A percentile compares a stretch with the other conserved stretches of the same genome.
phyloP scores from a whole-genome alignment of 2,888 invertebrate species.

The Epinotia demarniana region DNA sequence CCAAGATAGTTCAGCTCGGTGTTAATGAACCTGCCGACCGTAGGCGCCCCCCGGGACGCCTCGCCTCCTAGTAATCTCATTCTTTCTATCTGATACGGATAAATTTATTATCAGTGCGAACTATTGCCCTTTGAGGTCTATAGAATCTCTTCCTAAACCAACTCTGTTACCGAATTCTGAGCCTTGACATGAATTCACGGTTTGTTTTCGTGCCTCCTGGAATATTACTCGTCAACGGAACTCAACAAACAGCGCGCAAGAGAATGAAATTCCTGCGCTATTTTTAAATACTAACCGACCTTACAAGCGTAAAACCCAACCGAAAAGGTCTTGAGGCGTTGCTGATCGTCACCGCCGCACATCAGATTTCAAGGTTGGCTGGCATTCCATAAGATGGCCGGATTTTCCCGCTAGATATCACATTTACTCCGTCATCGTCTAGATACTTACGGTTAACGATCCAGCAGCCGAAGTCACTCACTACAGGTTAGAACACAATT shows the following conservation, averaged over 20 bases:
- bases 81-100: constrained; percentile 17
- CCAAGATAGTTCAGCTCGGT: constrained; percentile 24
- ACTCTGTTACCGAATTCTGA: constrained; percentile 56
- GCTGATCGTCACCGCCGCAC: constrained; percentile 64
- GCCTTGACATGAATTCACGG: constrained; percentile 74
- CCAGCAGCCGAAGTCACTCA: constrained; percentile 54
- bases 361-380: constrained; percentile 80
- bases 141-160: not conserved
- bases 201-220: constrained; percentile 62
- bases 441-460: constrained; percentile 62
- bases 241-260: constrained; percentile 58
- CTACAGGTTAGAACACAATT: constrained; percentile 64
- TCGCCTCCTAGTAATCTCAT: constrained; percentile 12
- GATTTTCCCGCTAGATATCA: constrained; percentile 68
- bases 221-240: constrained; percentile 62
- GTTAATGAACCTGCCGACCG: constrained; percentile 28
- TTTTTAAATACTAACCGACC: constrained; percentile 54
- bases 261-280: constrained; percentile 60
- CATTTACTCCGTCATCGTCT: constrained; percentile 55
- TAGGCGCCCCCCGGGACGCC: constrained; percentile 16
- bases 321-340: constrained; percentile 40
- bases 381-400: constrained; percentile 79
- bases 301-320: constrained; percentile 49
- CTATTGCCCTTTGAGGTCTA: constrained; percentile 3
- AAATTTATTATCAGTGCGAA: constrained; percentile 28